A percentile compares a stretch with the other conserved stretches of the same genome.
phyloP scores from a whole-genome alignment of 2,888 invertebrate species.

The Homarus gammarus region DNA sequence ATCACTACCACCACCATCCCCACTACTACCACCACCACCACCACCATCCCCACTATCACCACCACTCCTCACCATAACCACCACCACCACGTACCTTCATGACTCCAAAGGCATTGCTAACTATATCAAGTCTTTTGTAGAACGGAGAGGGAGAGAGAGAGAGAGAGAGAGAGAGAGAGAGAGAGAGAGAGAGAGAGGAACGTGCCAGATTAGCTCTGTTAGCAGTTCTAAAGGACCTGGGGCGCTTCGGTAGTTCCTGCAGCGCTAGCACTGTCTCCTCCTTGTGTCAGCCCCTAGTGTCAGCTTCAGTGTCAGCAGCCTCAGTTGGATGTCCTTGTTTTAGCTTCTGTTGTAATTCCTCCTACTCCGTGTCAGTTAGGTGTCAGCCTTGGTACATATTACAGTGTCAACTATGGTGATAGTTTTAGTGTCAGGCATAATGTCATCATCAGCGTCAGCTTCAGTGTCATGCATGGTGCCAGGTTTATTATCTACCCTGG shows the following conservation, averaged over 20 bases:
- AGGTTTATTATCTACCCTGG: too few relatives aligned
- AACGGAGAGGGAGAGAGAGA: neutral
- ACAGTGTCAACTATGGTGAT: too few relatives aligned
- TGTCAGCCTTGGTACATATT: too few relatives aligned
- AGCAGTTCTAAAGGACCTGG: neutral
- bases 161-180: neutral
- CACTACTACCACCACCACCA: neutral
- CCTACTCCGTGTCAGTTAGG: too few relatives aligned
- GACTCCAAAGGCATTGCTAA: too few relatives aligned
- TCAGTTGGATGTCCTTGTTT: too few relatives aligned
- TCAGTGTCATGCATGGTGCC: too few relatives aligned
- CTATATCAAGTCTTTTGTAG: too few relatives aligned
- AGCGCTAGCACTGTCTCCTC: neutral
- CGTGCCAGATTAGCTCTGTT: constrained; percentile 34
- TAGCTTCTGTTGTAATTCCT: too few relatives aligned
- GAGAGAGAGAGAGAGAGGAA: constrained; percentile 27
- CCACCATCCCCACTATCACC: neutral
- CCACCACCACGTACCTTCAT: too few relatives aligned
- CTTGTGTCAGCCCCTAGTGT: neutral
- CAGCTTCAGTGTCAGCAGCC: neutral
- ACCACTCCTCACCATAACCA: neutral
- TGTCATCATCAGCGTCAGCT: too few relatives aligned
- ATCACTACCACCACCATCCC: neutral
- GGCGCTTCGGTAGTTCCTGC: neutral
- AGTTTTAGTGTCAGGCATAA: too few relatives aligned